phyloP scores from a whole-genome alignment of 1,140 invertebrate genomes.

The Zaprionus kolodkinae region DNA sequence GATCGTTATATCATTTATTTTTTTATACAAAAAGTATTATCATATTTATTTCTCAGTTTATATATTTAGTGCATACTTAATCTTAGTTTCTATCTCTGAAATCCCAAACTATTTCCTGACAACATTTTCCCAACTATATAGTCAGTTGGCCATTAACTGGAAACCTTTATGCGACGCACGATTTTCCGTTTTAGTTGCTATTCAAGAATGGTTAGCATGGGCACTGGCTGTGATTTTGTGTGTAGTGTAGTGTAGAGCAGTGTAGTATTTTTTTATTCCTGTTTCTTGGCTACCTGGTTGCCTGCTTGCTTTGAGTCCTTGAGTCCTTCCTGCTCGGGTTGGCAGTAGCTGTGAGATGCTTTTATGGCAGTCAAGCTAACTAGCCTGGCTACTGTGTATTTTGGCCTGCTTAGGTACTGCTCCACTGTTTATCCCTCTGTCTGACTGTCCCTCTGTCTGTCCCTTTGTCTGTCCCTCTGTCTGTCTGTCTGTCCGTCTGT shows the following conservation, averaged over 20 bases:
- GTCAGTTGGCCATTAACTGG: constrained; percentile 28
- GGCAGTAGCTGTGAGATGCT: constrained; percentile 5
- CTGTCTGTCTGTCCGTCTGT: constrained; percentile 33
- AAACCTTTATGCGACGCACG: constrained; percentile 23
- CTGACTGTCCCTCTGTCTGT: not conserved
- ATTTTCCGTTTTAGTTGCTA: constrained; percentile 10
- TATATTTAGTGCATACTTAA: no score
- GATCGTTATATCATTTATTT: no score
- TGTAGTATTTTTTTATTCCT: constrained; percentile 13
- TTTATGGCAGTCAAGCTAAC: constrained; percentile 52
- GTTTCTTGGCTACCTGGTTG: not conserved
- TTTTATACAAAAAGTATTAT: not conserved
- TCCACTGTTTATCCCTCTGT: not conserved
- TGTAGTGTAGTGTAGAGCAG: constrained; percentile 12
- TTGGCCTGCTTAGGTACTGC: constrained; percentile 50
- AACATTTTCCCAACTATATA: constrained; percentile 31
- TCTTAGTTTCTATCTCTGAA: not conserved
- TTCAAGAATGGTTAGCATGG: constrained; percentile 1
- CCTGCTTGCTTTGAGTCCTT: constrained; percentile 13
- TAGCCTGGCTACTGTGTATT: constrained; percentile 45
- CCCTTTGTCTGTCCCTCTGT: constrained; percentile 1
- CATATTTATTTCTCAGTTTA: not conserved
- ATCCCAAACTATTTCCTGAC: constrained; percentile 15
- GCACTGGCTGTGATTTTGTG: constrained; percentile 34
- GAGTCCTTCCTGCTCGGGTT: not conserved